Percentiles rank a stretch among this genome's conserved stretches.
phyloP scores from a whole-genome alignment of 1,140 invertebrate species.

The Drosophila sp. region DNA sequence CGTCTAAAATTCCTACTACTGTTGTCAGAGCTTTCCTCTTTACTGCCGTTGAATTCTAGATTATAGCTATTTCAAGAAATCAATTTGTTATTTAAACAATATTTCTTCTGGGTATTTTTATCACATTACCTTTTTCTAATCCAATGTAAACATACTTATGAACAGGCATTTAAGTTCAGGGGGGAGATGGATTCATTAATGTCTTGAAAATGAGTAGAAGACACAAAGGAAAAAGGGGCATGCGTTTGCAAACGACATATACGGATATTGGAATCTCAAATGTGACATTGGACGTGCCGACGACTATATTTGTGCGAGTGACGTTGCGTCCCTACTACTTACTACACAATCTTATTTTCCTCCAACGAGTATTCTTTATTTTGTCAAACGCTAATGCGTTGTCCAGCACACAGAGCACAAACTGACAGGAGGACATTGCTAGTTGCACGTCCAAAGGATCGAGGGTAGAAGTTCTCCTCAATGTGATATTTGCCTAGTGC shows the following conservation, averaged over 20 bases:
- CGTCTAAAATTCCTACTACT: no score
- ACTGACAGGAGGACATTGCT: slow-evolving; percentile 37
- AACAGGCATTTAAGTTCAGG: not conserved
- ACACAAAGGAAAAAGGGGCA: not conserved
- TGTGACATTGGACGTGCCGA: slow-evolving; percentile 51
- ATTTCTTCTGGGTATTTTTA: no score
- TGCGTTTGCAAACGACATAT: slow-evolving; percentile 35
- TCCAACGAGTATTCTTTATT: slow-evolving; percentile 13
- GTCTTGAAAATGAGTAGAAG: slow-evolving; percentile 2
- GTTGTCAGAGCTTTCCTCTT: no score
- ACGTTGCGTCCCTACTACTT: slow-evolving; percentile 29
- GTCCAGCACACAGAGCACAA: slow-evolving; percentile 9
- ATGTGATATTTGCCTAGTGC: slow-evolving; percentile 47
- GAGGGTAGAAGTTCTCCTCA: slow-evolving; percentile 3
- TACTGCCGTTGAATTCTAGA: no score
- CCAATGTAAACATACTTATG: not conserved
- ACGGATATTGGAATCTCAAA: slow-evolving; percentile 53
- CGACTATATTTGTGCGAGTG: slow-evolving; percentile 20
- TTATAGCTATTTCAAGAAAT: no score
- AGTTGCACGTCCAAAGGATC: slow-evolving; percentile 39
- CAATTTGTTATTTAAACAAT: no score
- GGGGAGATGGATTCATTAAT: not conserved
- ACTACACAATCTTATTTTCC: slow-evolving; percentile 14
- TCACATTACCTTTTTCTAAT: not conserved
- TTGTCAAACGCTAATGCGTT: slow-evolving; percentile 49